Conservation (phyloP, 2,797 vertebrate species). For the Melanotaenia maccullochi region DNA sequence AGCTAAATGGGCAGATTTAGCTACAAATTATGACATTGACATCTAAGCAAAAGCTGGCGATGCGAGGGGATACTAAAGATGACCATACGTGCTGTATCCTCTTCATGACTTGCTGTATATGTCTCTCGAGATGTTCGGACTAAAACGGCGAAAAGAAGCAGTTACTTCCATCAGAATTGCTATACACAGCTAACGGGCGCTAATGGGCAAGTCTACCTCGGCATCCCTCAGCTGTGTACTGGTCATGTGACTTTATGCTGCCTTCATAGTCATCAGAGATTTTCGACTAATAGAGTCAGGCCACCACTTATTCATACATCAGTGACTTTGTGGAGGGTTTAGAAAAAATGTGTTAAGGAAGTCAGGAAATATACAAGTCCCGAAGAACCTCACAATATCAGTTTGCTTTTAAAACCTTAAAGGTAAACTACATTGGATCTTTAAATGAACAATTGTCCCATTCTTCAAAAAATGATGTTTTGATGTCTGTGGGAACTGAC, state of each 20-base stretch:
- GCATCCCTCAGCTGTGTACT: constrained; percentile 74
- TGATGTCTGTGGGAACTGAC: background rate
- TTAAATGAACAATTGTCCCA: background rate
- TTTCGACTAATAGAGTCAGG: background rate
- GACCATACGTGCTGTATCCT: constrained; percentile 31
- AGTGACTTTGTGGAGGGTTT: background rate
- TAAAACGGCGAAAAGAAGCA: constrained; percentile 12
- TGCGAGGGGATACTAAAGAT: constrained; percentile 19
- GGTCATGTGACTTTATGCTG: constrained; percentile 71
- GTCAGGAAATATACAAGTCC: background rate
- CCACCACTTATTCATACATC: background rate
- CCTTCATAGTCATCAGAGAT: constrained; percentile 33
- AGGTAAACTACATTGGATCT: background rate
- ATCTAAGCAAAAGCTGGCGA: constrained; percentile 42
- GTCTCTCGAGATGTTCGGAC: constrained; percentile 1
- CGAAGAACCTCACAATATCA: background rate
- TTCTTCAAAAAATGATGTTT: background rate
- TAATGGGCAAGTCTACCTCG: constrained; percentile 66
- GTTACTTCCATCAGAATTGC: constrained; percentile 38
- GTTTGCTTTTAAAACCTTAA: background rate
- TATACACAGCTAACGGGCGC: constrained; percentile 59
- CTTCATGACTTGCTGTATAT: constrained; percentile 51
- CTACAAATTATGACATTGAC: constrained; percentile 70
- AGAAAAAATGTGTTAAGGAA: background rate
- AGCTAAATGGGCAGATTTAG: constrained; percentile 64